Base-by-base conservation (phyloP, 2,113 vertebrate genomes). In the Chamaetylas fuelleborni region DNA sequence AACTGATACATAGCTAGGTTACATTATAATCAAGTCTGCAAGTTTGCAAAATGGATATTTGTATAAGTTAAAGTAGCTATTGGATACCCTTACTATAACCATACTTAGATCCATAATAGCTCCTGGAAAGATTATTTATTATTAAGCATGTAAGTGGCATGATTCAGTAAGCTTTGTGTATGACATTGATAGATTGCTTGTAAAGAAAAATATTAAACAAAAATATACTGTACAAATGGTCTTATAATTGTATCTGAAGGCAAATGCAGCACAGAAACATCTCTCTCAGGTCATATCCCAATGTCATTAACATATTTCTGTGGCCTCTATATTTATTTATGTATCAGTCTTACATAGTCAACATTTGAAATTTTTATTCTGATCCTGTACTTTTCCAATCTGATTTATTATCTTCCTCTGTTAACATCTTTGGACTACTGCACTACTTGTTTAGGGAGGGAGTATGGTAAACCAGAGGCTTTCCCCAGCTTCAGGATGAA, bases 51-150 rank as follows among this genome's bases (percentile, higher is more conserved):
- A 93, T 80, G n/a, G 19, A 38, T 93, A 80, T 79, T 77, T 77
- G n/a, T 93, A 15, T 53, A 94, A 94, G 40, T 95, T 93, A 60
- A 93, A 90, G 51, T 84, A 93, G 72, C 65, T 88, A 74, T 34
- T 90, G 58, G 51, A 87, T 72, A 96, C 50, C 51, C 57, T 87
- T 80, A 56, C 29, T 78, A 87, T 91, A 96, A 92, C 87, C 81
- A 94, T 42, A 85, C 51, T 92, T 92, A 93, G 90, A 93, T 66
- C 72, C 85, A 43, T 65, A 96, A 94, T 92, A 81, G 76, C 67
- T 95, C 40, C 60, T 94, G 60, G 40, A 94, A 94, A 69, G 58
- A 96, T 94, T 92, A 93, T 90, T 94, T 94, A 65, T 90, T 95
- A 87, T 90, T 95, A 95, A 95, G 94, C 84, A 80, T 85, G 69